Percentiles rank a stretch among this genome's conserved stretches.
phyloP scores from a whole-genome alignment of 2,113 vertebrate species.

The Zingel zingel region DNA sequence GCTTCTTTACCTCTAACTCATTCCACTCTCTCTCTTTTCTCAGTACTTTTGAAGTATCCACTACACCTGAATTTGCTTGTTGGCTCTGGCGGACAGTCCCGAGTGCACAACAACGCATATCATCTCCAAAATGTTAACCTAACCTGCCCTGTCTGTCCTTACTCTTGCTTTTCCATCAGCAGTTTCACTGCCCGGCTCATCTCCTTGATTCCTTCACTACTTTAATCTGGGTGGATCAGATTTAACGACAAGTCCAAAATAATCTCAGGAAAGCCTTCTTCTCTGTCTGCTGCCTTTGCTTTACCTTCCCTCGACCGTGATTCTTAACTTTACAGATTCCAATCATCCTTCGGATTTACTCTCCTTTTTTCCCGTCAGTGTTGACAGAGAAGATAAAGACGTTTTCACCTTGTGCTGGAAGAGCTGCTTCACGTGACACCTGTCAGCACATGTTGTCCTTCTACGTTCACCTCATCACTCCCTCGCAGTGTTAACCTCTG shows the following conservation, averaged over 20 bases:
- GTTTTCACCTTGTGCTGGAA: constrained; percentile 4
- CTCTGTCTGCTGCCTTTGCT: not conserved
- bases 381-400: not conserved
- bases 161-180: constrained; percentile 12
- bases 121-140: not conserved
- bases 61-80: constrained; percentile 27
- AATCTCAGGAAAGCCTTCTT: constrained; percentile 45
- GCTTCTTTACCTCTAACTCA: constrained; percentile 29
- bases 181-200: constrained; percentile 38
- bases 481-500: constrained; percentile 4
- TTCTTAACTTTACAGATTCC: not conserved
- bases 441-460: constrained; percentile 44
- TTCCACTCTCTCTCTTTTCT: constrained; percentile 16
- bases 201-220: constrained; percentile 36
- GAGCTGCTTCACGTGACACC: constrained; percentile 38
- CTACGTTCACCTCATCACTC: constrained; percentile 34
- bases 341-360: not conserved
- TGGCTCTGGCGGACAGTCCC: constrained; percentile 20
- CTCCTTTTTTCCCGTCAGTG: not conserved
- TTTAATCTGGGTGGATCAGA: constrained; percentile 55
- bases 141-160: not conserved
- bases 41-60: constrained; percentile 32
- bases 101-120: not conserved
- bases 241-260: constrained; percentile 74
- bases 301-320: not conserved